Evolutionary conservation across 2,797 vertebrate species (phyloP).

Genomic region (Apogon hyalosoma): DNA sequence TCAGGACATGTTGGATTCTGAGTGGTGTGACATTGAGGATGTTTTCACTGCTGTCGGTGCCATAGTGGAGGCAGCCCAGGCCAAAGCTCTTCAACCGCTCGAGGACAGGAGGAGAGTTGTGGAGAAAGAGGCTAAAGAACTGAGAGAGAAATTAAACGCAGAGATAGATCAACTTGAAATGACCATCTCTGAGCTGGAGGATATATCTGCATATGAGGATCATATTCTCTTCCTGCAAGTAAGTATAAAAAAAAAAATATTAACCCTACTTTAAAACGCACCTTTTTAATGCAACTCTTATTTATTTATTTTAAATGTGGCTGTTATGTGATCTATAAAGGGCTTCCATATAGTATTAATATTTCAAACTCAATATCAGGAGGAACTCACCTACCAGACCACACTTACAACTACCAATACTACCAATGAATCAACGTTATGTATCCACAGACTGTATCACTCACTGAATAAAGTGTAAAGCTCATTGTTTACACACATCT

Average conservation of each 20-base stretch:
- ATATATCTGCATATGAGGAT: conserved; percentile 56
- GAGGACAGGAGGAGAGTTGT: conserved; percentile 15
- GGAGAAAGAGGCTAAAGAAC: conserved; percentile 37
- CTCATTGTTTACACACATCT: too few relatives aligned
- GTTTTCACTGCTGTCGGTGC: conserved; percentile 15
- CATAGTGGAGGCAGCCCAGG: conserved; percentile 33
- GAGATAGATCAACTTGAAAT: conserved; percentile 43
- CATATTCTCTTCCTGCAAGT: conserved; percentile 77
- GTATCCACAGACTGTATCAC: too few relatives aligned
- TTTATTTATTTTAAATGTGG: not conserved
- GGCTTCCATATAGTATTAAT: too few relatives aligned
- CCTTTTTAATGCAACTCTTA: not conserved
- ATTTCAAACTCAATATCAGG: too few relatives aligned
- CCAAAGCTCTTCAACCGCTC: conserved; percentile 21
- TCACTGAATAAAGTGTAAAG: too few relatives aligned
- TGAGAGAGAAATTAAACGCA: conserved; percentile 22
- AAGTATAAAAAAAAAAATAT: not conserved
- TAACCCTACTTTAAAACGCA: too few relatives aligned
- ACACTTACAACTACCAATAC: too few relatives aligned
- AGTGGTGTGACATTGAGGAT: conserved; percentile 25
- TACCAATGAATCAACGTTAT: too few relatives aligned
- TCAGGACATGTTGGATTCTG: conserved; percentile 35
- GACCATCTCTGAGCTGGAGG: conserved; percentile 40
- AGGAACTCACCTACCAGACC: too few relatives aligned
- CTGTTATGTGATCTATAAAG: not conserved